These are phyloP conservation scores for Lanistes nyassanus DNA, from an alignment of 1,140 invertebrate genomes.

Conservation along the genomic window DNA sequence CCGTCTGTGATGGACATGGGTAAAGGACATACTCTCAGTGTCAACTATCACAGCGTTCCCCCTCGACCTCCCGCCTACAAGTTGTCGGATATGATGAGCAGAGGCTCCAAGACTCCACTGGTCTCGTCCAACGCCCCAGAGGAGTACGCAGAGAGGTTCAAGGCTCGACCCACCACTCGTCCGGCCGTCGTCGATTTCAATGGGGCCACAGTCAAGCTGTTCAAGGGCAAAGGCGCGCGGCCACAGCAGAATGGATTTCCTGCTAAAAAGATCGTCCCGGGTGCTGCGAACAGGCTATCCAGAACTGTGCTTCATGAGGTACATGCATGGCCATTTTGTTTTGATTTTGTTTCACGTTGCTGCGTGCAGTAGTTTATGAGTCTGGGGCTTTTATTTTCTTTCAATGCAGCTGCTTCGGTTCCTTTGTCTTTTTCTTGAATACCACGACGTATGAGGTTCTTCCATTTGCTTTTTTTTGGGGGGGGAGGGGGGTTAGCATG, in stretches of 20 bases:
- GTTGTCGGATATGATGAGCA: constrained; percentile 40
- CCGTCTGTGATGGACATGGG: no score
- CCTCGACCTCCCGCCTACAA: constrained; percentile 39
- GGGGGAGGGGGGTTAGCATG: no score
- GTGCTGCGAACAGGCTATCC: background rate
- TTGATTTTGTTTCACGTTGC: no score
- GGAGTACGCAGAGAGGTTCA: constrained; percentile 45
- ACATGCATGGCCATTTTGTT: no score
- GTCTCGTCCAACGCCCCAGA: constrained; percentile 36
- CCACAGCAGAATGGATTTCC: background rate
- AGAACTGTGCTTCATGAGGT: background rate
- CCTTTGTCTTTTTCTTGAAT: no score
- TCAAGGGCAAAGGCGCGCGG: background rate
- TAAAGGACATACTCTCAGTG: background rate
- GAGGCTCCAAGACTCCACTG: constrained; percentile 25
- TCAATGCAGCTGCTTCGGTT: no score
- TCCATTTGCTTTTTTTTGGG: no score
- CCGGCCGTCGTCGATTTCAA: constrained; percentile 48
- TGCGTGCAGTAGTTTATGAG: no score
- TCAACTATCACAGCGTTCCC: constrained; percentile 46
- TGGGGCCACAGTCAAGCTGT: constrained; percentile 21
- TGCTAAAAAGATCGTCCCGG: background rate
- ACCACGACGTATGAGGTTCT: no score
- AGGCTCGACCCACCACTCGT: constrained; percentile 37
- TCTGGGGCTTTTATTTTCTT: no score